Evolutionary conservation across 2,797 vertebrate species (phyloP).

Genomic region (Schizothorax lantsangensis): DNA sequence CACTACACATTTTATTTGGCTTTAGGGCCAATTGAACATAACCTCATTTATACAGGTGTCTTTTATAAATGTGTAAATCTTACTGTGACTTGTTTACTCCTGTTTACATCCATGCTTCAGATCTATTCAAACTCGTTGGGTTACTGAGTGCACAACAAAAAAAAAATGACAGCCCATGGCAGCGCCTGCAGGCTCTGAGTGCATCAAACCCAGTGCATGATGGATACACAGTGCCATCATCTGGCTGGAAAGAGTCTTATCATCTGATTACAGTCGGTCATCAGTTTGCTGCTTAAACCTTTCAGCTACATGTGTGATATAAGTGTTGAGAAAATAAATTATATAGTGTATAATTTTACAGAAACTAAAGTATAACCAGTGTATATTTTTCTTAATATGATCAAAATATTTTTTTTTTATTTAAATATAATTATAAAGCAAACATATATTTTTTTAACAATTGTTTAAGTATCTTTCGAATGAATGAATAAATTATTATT

Average conservation of each 20-base stretch:
- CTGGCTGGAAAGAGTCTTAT: slow-evolving; percentile 45
- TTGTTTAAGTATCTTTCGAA: neutral
- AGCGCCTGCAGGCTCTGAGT: neutral
- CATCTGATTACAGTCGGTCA: neutral
- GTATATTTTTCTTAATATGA: too few species aligned
- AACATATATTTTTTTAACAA: neutral
- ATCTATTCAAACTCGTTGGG: slow-evolving; percentile 20
- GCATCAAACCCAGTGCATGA: neutral
- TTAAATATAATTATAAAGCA: too few species aligned
- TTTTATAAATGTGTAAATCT: neutral
- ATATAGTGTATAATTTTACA: neutral
- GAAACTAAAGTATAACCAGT: neutral
- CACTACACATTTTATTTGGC: neutral
- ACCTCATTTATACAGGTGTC: neutral
- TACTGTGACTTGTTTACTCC: slow-evolving; percentile 5
- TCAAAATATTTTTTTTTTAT: too few species aligned
- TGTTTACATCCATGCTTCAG: slow-evolving; percentile 12
- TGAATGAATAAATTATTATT: neutral
- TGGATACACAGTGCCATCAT: slow-evolving; percentile 62
- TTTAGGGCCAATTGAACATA: neutral
- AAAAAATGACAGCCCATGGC: neutral
- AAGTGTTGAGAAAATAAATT: neutral
- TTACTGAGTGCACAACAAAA: neutral
- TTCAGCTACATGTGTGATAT: neutral
- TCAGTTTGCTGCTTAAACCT: neutral